Base-by-base conservation (phyloP, 2,113 vertebrate genomes). In the Pardalotus punctatus region DNA sequence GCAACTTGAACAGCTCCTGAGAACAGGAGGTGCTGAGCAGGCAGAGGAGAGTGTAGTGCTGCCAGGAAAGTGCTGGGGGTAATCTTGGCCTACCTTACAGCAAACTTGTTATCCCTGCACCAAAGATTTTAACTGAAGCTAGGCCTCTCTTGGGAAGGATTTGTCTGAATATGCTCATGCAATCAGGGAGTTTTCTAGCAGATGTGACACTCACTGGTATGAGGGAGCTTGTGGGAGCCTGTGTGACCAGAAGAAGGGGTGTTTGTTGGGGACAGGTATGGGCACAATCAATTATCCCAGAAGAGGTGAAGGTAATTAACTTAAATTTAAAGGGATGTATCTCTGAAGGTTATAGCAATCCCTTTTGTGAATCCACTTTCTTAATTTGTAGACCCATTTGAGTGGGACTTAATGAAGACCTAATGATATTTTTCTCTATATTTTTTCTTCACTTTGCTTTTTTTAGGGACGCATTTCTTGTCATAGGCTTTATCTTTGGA, bases 1-100 rank as follows among this genome's bases (percentile, higher is more conserved):
- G 98, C 98, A 97, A 78, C 95, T 97, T 80, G 61, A 95, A 66
- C 97, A 88, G 98, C 98, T 97, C 98, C 66, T 96, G 88, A 91
- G 93, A 97, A 89, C 96, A 48, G 71, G 97, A 81, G 94, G 96
- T 86, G 97, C 96, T 84, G 96, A 60, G 94, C 92, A 79, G 81
- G 77, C 80, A 62, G 45, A 1, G 36, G 2, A 14, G 61, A 14
- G 1, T 10, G 25, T 2, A 13, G 65, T 36, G 88, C 91, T 66
- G 91, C 94, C 56, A 88, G 90, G 11, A 25, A 31, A 25, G 85
- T 10, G 89, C 88, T 90, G 74, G 88, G 86, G 90, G 47, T 51
- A 31, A 10, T 9, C 90, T 86, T 95, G 93, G 95, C 95, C 86
- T 86, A 20, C 83, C 93, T 94, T 22, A 3, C 54, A 84, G 95